These are phyloP conservation scores for Mesorhabditis spiculigera DNA, from an alignment of 2,888 invertebrate genomes.

Conservation along the genomic window DNA sequence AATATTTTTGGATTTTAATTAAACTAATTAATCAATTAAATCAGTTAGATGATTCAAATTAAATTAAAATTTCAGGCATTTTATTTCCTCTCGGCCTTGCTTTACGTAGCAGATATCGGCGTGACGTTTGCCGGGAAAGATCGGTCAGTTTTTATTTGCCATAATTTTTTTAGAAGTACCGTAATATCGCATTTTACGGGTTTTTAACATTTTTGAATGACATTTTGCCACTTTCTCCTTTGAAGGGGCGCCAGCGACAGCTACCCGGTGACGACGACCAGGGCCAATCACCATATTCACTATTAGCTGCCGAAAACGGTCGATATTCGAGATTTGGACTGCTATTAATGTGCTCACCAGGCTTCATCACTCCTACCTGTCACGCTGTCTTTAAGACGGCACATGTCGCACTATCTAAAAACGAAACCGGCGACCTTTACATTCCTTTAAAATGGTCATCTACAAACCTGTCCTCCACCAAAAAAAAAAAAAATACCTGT, in stretches of 20 bases:
- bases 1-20: neutral
- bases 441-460: too few species aligned
- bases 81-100: slow-evolving; percentile 51
- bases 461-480: too few species aligned
- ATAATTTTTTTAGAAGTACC: neutral
- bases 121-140: slow-evolving; percentile 49
- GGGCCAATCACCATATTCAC: neutral
- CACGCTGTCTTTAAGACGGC: too few species aligned
- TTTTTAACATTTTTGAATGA: neutral
- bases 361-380: too few species aligned
- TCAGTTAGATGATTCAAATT: neutral
- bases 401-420: too few species aligned
- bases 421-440: too few species aligned
- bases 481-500: too few species aligned
- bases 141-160: slow-evolving; percentile 26
- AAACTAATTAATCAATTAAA: neutral
- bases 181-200: neutral
- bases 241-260: neutral
- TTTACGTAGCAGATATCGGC: slow-evolving; percentile 48
- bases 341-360: too few species aligned
- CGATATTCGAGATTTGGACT: too few species aligned
- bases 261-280: neutral
- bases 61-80: slow-evolving; percentile 43
- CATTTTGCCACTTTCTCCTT: neutral
- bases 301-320: neutral